A percentile compares a stretch with the other conserved stretches of the same genome.
phyloP scores from a whole-genome alignment of 2,888 invertebrate species.

The Laothoe populi region DNA sequence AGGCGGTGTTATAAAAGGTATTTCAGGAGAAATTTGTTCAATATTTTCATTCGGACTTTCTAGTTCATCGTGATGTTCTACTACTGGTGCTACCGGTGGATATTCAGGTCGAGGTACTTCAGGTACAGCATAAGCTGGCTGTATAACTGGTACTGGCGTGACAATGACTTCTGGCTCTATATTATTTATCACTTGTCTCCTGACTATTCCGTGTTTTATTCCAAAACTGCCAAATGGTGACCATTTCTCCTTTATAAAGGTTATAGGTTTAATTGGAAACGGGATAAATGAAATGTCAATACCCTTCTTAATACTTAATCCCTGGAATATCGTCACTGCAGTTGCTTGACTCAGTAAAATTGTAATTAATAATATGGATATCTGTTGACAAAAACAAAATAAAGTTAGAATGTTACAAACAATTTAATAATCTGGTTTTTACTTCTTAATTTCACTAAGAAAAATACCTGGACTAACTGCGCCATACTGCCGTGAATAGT shows the following conservation, averaged over 20 bases:
- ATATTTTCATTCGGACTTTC: constrained; percentile 21
- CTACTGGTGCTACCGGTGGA: constrained; percentile 29
- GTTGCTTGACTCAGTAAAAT: constrained; percentile 32
- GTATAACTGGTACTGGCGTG: constrained; percentile 21
- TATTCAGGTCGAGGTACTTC: constrained; percentile 11
- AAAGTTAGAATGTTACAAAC: not conserved
- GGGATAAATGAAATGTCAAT: constrained; percentile 57
- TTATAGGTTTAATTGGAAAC: constrained; percentile 50
- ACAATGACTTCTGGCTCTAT: constrained; percentile 28
- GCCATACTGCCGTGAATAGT: constrained; percentile 41
- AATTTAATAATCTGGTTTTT: not conserved
- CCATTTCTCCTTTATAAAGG: constrained; percentile 59
- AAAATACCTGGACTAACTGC: constrained; percentile 30
- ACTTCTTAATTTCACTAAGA: not conserved
- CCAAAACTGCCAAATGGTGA: constrained; percentile 58
- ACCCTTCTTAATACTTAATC: constrained; percentile 45
- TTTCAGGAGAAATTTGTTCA: constrained; percentile 17
- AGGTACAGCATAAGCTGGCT: constrained; percentile 20
- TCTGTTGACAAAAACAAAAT: constrained; percentile 19
- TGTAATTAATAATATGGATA: constrained; percentile 29
- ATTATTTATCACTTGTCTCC: constrained; percentile 22
- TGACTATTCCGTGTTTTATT: constrained; percentile 32
- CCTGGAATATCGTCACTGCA: constrained; percentile 48
- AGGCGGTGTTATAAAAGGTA: constrained; percentile 26
- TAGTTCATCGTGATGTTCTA: constrained; percentile 30